These are phyloP conservation scores for Phrynosoma blainvillii DNA, from an alignment of 2,113 vertebrate genomes.

Conservation along the genomic window DNA sequence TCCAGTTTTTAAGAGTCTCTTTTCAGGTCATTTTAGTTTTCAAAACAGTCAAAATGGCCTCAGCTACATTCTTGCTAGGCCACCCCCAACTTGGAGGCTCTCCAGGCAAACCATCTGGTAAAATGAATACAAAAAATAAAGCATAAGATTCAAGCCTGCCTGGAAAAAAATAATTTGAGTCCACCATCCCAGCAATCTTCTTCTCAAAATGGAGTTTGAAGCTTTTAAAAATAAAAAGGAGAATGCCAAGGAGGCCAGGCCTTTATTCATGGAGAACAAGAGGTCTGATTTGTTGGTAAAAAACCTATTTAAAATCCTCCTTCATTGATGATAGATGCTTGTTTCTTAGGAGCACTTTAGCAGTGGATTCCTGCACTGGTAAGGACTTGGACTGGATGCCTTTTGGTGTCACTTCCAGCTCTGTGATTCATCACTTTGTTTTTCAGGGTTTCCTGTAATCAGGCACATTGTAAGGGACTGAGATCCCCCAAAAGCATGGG, in stretches of 20 bases:
- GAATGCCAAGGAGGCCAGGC: not conserved
- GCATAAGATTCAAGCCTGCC: not conserved
- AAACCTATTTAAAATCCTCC: no score
- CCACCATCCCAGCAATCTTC: not conserved
- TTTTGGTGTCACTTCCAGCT: no score
- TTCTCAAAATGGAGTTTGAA: not conserved
- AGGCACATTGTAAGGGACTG: not conserved
- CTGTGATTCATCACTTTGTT: not conserved
- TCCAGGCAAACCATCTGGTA: not conserved
- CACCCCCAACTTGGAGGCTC: not conserved
- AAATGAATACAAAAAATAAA: not conserved
- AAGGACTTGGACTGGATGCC: no score
- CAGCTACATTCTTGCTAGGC: not conserved
- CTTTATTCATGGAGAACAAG: not conserved
- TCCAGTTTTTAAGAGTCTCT: no score
- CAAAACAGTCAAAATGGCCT: not conserved
- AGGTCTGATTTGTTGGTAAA: not conserved
- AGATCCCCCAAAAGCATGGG: no score
- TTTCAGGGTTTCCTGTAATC: not conserved
- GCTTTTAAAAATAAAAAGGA: not conserved
- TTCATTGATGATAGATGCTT: no score
- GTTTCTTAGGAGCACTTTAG: no score
- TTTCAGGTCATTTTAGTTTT: not conserved
- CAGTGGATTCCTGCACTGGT: no score
- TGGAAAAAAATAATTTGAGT: not conserved